A percentile compares a stretch with the other conserved stretches of the same genome.
These are phyloP conservation scores for Echiichthys vipera DNA, from an alignment of 2,797 vertebrate genomes.

Conservation along the genomic window DNA sequence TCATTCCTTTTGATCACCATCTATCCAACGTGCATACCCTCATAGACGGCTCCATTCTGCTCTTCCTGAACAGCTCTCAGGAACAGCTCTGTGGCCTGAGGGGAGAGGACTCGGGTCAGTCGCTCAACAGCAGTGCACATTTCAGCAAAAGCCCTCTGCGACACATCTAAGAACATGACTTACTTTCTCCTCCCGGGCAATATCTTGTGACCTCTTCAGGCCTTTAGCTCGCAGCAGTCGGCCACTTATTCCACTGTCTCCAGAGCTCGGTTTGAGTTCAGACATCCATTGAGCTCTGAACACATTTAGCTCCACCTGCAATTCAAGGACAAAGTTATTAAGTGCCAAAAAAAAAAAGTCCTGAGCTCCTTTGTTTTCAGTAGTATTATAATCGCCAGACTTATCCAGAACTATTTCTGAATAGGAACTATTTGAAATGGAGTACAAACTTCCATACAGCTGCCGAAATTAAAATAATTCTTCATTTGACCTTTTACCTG, in stretches of 20 bases:
- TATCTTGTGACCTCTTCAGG: constrained; percentile 88
- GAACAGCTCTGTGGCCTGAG: constrained; percentile 95
- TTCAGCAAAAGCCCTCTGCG: neutral
- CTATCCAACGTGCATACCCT: constrained; percentile 84
- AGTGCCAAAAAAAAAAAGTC: neutral
- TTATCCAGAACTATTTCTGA: neutral
- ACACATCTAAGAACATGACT: constrained; percentile 1
- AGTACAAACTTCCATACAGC: neutral
- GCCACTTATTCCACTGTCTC: constrained; percentile 76
- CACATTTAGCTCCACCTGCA: constrained; percentile 91
- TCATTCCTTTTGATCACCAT: neutral
- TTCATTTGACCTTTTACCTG: neutral
- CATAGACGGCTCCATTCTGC: constrained; percentile 96
- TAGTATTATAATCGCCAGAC: neutral
- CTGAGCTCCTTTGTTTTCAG: neutral
- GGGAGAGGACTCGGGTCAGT: constrained; percentile 53
- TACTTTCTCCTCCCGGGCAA: constrained; percentile 93
- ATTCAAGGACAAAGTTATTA: neutral
- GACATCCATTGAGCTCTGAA: constrained; percentile 99
- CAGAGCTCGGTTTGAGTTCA: constrained; percentile 90
- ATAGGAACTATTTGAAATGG: neutral
- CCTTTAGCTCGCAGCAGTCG: constrained; percentile 81
- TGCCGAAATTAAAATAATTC: neutral
- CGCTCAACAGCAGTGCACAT: neutral
- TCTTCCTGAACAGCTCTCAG: constrained; percentile 96